Percentiles rank a stretch among this genome's conserved stretches.
phyloP scores from a whole-genome alignment of 2,113 vertebrate species.

The Perca fluviatilis region DNA sequence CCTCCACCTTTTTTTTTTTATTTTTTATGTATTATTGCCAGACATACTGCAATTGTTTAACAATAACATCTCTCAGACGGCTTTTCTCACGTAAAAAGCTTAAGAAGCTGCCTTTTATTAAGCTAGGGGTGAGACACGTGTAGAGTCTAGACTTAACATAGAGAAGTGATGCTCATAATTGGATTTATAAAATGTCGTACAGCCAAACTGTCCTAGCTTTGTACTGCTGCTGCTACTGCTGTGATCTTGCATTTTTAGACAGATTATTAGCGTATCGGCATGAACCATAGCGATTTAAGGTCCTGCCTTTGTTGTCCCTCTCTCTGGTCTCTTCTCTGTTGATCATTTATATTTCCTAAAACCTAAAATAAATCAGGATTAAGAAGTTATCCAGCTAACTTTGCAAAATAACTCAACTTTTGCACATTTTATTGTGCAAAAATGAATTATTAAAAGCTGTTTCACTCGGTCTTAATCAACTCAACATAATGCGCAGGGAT shows the following conservation, averaged over 20 bases:
- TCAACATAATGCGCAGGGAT: neutral
- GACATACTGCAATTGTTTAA: conserved; percentile 65
- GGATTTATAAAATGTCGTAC: conserved; percentile 36
- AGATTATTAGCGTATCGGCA: conserved; percentile 22
- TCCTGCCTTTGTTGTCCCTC: conserved; percentile 24
- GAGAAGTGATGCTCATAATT: neutral
- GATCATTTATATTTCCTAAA: neutral
- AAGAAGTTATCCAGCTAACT: conserved; percentile 1
- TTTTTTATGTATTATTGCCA: conserved; percentile 66
- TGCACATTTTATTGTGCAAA: conserved; percentile 26
- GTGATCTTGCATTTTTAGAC: conserved; percentile 45
- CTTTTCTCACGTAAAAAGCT: conserved; percentile 50
- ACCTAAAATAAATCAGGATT: conserved; percentile 10
- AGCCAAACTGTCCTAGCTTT: conserved; percentile 58
- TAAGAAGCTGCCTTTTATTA: conserved; percentile 57
- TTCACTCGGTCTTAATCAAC: conserved; percentile 31
- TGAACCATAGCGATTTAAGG: conserved; percentile 32
- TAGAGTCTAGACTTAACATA: conserved; percentile 23
- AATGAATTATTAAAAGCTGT: neutral
- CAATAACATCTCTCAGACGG: conserved; percentile 42
- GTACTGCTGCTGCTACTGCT: conserved; percentile 58
- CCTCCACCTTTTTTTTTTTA: conserved; percentile 42
- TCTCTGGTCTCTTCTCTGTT: conserved; percentile 9
- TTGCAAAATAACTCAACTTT: neutral
- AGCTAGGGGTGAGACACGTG: conserved; percentile 20